Evolutionary conservation across 2,888 invertebrate species (phyloP), one percentile per base, ranked within the genome.

Genomic region (Tetheella fluctuosa): DNA sequence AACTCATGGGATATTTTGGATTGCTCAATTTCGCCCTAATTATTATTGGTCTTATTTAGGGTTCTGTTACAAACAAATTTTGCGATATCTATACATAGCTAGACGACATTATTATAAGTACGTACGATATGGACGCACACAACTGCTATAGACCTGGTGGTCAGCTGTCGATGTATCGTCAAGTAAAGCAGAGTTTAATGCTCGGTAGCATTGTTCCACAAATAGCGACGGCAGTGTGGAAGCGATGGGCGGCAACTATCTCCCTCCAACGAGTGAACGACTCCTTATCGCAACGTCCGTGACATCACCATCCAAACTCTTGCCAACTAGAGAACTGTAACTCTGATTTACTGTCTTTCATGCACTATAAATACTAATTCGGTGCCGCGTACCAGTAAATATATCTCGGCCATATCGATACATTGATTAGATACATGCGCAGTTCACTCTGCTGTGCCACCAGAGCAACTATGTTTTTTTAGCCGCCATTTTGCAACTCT

Each of bases 211-310:
- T 87, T 86, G 84, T 84, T 85, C 87, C 85, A 73, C 78, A 88
- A 89, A 90, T 90, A 89, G 83, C 77, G 68, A 57, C 62, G 62
- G 73, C 71, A 69, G 69, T 62, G 73, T 72, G 62, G 71, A 69
- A 66, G 69, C 73, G 68, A 63, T 67, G 67, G 62, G 64, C 67
- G 61, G 67, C 70, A 64, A 63, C 80, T 73, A 69, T 88, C 86
- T 84, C 83, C 61, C 70, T 84, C 84, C 74, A 73, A 64, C 79
- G 76, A 84, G 88, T 89, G 89, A 90, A 90, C 89, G 90, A 90
- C 90, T 84, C 79, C 81, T 90, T 90, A 90, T 90, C 89, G 80
- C 79, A 60, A 67, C 74, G 79, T 76, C 78, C 80, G 80, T 87
- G 88, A 88, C 85, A 88, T 86, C 85, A 84, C 74, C 72, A 73